phyloP scores from a whole-genome alignment of 2,888 invertebrate species.

The Callinectes sapidus region DNA sequence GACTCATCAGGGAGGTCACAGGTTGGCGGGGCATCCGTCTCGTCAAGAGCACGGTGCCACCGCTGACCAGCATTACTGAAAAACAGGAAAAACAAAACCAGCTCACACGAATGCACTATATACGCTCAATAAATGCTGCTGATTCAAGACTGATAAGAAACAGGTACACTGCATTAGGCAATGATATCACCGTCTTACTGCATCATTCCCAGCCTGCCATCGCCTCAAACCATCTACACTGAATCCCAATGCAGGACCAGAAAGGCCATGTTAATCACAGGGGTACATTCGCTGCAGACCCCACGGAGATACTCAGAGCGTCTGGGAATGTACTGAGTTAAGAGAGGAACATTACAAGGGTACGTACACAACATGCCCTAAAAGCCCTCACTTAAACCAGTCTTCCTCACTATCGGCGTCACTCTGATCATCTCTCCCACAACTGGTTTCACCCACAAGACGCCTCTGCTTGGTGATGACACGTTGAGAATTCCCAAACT shows the following conservation, averaged over 20 bases:
- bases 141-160: not conserved
- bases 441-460: not conserved
- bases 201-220: not conserved
- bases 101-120: not conserved
- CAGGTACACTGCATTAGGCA: not conserved
- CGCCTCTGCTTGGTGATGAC: not conserved
- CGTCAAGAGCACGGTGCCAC: not conserved
- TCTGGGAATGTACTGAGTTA: slow-evolving; percentile 21
- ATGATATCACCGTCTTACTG: not conserved
- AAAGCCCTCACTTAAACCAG: not conserved
- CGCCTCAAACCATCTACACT: slow-evolving; percentile 8
- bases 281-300: not conserved
- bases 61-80: not conserved
- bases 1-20: not conserved
- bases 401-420: not conserved
- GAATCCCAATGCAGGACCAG: not conserved
- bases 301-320: not conserved
- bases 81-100: not conserved
- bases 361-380: slow-evolving; percentile 12
- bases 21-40: not conserved
- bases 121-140: not conserved
- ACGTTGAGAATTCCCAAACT: not conserved
- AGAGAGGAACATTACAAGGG: slow-evolving; percentile 17
- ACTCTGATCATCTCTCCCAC: not conserved
- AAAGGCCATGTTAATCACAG: not conserved